Percentiles rank a stretch among this genome's conserved stretches.
These are phyloP conservation scores for Clinocottus analis DNA, from an alignment of 2,113 vertebrate species.

Conservation along the genomic window DNA sequence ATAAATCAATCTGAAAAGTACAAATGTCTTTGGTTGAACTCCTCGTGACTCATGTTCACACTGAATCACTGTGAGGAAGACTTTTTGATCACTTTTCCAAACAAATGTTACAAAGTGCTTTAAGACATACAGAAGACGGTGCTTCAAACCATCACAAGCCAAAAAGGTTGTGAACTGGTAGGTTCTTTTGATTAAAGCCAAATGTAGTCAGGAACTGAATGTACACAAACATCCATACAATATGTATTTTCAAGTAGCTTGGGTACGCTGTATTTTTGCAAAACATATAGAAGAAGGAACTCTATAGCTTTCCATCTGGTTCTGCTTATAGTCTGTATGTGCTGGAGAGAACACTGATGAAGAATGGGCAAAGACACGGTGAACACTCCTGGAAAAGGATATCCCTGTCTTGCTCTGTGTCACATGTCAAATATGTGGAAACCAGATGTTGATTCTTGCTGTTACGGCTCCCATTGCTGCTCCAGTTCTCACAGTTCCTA, in stretches of 20 bases:
- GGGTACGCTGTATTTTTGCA: constrained; percentile 46
- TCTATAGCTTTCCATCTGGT: constrained; percentile 67
- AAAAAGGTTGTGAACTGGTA: not conserved
- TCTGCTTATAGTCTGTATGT: constrained; percentile 61
- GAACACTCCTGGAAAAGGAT: constrained; percentile 48
- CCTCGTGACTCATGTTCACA: not conserved
- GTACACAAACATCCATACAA: not conserved
- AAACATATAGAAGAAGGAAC: constrained; percentile 26
- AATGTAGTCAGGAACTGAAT: not conserved
- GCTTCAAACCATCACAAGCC: not conserved
- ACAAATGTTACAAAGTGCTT: not conserved
- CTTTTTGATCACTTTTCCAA: not conserved
- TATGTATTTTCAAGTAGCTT: constrained; percentile 24
- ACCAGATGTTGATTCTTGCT: constrained; percentile 69
- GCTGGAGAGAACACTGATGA: constrained; percentile 45
- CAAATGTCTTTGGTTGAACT: not conserved
- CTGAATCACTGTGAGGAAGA: not conserved
- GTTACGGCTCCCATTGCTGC: constrained; percentile 6
- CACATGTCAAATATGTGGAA: constrained; percentile 63
- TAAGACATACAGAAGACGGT: not conserved
- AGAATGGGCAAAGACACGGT: constrained; percentile 44
- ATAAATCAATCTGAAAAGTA: not conserved
- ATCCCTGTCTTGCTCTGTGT: constrained; percentile 31
- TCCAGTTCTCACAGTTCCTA: constrained; percentile 20
- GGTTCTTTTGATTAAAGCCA: not conserved